Evolutionary conservation across 2,888 invertebrate species (phyloP), one percentile per base, ranked within the genome.

Genomic region (Andrena trimmerana): DNA sequence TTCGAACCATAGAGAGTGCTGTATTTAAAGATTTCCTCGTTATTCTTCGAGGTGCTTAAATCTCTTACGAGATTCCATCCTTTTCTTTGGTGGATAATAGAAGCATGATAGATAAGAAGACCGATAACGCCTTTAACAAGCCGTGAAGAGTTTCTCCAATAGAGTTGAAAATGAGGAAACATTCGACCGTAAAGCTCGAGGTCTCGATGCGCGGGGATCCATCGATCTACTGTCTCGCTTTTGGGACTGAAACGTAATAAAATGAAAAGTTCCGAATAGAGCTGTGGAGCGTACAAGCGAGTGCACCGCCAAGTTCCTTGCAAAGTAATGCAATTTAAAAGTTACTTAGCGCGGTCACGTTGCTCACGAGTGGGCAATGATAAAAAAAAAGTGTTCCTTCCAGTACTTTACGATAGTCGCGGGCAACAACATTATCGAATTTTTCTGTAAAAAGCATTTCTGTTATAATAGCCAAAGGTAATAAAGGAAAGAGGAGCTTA

Each of bases 301-400:
- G n/a, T 27, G 36, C 69, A 57, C 10, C n/a, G 10, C 10, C 1
- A 54, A 65, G 65, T 65, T 65, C 65, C 72, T 27, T 1, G 52
- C 13, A 57, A 27, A 57, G 8, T 57, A 57, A 57, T 57, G 57
- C 36, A 36, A 65, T 36, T 54, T 65, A 2, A 52, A 73, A 73
- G 65, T 73, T 73, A 16, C 8, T 7, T 36, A 33, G 31, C 4
- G 29, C 16, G 27, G 24, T 63, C 52, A 10, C 1, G 4, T 10
- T 3, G 13, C 20, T 31, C 27, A 36, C 16, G 8, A 13, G 36
- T 29, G n/a, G 2, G 13, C 16, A 29, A 0, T 6, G 65, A 10
- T 10, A 24, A 54, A 36, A 72, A 20, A 52, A 72, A 65, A 36
- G 24, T 13, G 57, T 57, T 57, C 57, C 4, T 27, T 57, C 13